Conservation (phyloP, 2,888 invertebrate genomes). For the Thumatha senex region DNA sequence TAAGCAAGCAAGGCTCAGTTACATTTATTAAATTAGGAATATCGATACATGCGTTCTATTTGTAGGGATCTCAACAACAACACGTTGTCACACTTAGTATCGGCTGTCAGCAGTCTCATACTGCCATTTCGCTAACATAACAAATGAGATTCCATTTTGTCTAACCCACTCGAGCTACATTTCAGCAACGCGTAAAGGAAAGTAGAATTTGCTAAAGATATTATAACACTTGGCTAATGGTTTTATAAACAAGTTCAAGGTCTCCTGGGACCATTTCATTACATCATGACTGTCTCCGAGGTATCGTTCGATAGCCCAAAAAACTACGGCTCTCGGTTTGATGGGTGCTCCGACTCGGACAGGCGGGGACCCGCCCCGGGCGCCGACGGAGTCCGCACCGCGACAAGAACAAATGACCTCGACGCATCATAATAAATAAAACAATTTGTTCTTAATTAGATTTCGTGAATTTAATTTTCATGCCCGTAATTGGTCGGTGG, state of each 20-base stretch:
- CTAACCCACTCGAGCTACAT: constrained; percentile 46
- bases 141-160: constrained; percentile 74
- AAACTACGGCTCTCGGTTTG: constrained; percentile 41
- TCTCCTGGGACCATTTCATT: constrained; percentile 30
- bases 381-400: constrained; percentile 60
- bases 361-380: constrained; percentile 69
- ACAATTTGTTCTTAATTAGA: constrained; percentile 84
- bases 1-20: too few species aligned
- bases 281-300: constrained; percentile 34
- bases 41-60: constrained; percentile 65
- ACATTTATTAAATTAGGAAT: too few species aligned
- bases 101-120: constrained; percentile 58
- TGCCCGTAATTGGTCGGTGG: constrained; percentile 83
- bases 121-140: constrained; percentile 71
- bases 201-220: neutral
- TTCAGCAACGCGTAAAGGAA: constrained; percentile 24
- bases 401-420: constrained; percentile 81
- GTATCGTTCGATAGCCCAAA: constrained; percentile 41
- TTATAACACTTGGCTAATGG: neutral
- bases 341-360: constrained; percentile 35
- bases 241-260: constrained; percentile 26
- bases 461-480: constrained; percentile 84
- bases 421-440: constrained; percentile 84
- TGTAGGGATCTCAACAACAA: constrained; percentile 76
- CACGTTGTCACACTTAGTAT: constrained; percentile 72